phyloP scores from a whole-genome alignment of 2,888 invertebrate species.

The Griposia aprilina region DNA sequence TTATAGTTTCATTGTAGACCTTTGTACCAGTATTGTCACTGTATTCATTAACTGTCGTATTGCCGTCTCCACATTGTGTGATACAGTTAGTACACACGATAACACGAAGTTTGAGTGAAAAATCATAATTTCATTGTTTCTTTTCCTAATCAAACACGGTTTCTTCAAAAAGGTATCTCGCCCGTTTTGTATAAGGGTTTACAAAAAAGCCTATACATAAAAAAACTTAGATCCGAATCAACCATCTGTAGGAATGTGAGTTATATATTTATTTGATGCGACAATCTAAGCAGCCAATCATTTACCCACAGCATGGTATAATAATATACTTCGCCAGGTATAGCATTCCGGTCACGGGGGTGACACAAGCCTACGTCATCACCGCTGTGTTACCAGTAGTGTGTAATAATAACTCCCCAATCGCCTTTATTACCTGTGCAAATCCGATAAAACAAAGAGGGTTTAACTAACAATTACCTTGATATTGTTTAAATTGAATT shows the following conservation, averaged over 20 bases:
- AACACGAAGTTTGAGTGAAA: neutral
- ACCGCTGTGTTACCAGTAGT: no score
- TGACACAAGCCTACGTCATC: no score
- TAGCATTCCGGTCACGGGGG: no score
- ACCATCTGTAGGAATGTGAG: neutral
- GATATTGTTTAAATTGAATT: no score
- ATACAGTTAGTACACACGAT: neutral
- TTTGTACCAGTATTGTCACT: neutral
- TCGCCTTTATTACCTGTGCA: no score
- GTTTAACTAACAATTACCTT: no score
- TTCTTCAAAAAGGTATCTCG: neutral
- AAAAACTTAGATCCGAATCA: neutral
- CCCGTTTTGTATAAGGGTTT: neutral
- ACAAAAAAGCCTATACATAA: neutral
- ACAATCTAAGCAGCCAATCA: neutral
- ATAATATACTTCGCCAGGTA: no score
- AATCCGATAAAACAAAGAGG: no score
- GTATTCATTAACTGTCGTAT: neutral
- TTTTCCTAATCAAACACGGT: neutral
- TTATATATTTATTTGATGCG: neutral
- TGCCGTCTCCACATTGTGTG: neutral
- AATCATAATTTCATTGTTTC: neutral
- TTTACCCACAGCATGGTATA: neutral
- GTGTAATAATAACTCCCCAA: no score
- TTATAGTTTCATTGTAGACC: no score